Base-by-base conservation (phyloP, 2,113 vertebrate genomes). In the Catharus fuscescens region DNA sequence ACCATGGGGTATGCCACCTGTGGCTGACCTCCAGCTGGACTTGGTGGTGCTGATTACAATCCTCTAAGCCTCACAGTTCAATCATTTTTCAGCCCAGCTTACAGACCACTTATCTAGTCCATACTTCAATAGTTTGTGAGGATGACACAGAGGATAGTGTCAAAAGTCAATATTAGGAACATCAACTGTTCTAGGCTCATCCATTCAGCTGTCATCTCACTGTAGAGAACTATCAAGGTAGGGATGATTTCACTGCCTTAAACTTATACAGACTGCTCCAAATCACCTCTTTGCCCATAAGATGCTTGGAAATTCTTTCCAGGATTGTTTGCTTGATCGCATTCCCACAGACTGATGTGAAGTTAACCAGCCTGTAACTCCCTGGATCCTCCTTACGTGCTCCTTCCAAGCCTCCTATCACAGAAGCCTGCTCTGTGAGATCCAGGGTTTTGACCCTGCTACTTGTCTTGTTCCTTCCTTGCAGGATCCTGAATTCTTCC, bases 1-100 rank as follows among this genome's bases (percentile, higher is more conserved):
- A 1, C 0, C 0, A 0, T 14, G 21, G 3, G 23, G 14, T 31
- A n/a, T 32, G 21, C 21, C 6, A n/a, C 29, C 10, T 59, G 10
- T 17, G 18, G 34, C 36, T 47, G 42, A 17, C 17, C 59, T 66
- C 25, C 47, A 67, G 23, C 23, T 73, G 60, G 50, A 61, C 31
- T n/a, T 53, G 21, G 34, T 57, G n/a, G 28, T 3, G 3, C 16
- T 20, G 9, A 29, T 54, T 23, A 56, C 26, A 69, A 21, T 13
- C 11, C 25, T 42, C 34, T 67, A 29, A 64, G 11, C 24, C 32
- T 67, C 38, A 73, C 12, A 80, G 45, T 36, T 66, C 60, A 38
- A 36, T 24, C 32, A 66, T n/a, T 80, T 52, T 65, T 24, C 52
- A 66, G 31, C 21, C 18, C 52, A 59, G 26, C 44, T 52, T 38